Evolutionary conservation across 2,888 invertebrate species (phyloP).

Genomic region (Callinectes sapidus): DNA sequence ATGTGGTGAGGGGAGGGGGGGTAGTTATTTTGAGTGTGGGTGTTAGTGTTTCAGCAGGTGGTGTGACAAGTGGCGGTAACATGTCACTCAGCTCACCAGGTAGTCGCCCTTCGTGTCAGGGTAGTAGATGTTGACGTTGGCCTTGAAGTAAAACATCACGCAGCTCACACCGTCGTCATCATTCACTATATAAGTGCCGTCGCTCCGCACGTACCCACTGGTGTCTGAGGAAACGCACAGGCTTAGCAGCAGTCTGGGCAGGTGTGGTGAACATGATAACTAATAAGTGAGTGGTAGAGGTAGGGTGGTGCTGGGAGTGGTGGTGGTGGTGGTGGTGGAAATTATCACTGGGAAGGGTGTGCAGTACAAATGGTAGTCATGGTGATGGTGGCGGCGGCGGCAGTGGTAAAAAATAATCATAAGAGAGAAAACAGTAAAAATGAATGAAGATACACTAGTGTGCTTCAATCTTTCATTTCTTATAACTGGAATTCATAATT

Average conservation of each 20-base stretch:
- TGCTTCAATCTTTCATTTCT: too few species aligned
- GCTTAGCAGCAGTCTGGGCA: not conserved
- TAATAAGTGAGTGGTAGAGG: not conserved
- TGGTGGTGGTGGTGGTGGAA: slow-evolving; percentile 4
- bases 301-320: not conserved
- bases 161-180: slow-evolving; percentile 63
- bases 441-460: too few species aligned
- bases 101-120: slow-evolving; percentile 55
- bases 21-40: not conserved
- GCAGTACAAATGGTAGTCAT: not conserved
- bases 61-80: not conserved
- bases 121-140: slow-evolving; percentile 66
- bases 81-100: slow-evolving; percentile 16
- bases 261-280: not conserved
- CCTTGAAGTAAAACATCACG: slow-evolving; percentile 69
- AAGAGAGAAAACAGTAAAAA: not conserved
- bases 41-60: not conserved
- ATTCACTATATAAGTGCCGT: slow-evolving; percentile 69
- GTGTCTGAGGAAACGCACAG: slow-evolving; percentile 26
- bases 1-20: not conserved
- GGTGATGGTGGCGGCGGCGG: not conserved
- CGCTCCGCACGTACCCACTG: slow-evolving; percentile 52
- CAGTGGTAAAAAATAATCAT: not conserved
- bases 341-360: not conserved
- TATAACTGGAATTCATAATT: too few species aligned